Base-by-base conservation (phyloP, 2,113 vertebrate species). In the Lanius ludovicianus region DNA sequence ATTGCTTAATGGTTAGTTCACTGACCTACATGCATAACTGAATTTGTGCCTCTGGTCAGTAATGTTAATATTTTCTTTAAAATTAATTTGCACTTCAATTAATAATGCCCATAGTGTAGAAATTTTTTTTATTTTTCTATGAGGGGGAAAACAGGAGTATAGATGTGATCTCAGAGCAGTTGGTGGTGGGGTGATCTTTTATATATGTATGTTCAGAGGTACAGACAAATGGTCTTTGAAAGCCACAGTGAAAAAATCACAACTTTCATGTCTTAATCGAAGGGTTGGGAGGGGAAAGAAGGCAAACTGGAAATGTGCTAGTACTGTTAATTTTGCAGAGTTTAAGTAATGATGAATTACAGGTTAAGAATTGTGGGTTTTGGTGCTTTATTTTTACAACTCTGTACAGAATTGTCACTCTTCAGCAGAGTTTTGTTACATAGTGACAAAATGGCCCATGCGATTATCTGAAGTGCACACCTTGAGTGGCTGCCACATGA, bases 151-250 rank as follows among this genome's bases (percentile, higher is more conserved):
- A 23, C 1, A 70, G 13, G 15, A 77, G 27, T 47, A 42, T 11
- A 27, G 20, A 39, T 17, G 11, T 17, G 12, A 9, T 37, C 23
- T 69, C 2, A 11, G n/a, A 62, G 23, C 9, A 83, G 15, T 5
- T 35, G 27, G 15, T 52, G 5, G 5, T 46, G 31, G 20, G 6
- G 12, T 28, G 28, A 41, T 35, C 31, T 56, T 56, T 14, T 20
- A 8, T 10, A 2, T n/a, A 11, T 30, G 1, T 65, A 5, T 3
- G 0, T 47, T 39, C 17, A 44, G 50, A 25, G 62, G 9, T 64
- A 4, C 23, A 71, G 11, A 37, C 52, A 70, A 46, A 60, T 20
- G 7, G 16, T 27, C 31, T 64, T 47, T 49, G 19, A 41, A 17
- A 63, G 39, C 16, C 24, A 28, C 17, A 27, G 31, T 53, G 24